Conservation (phyloP, 1,140 invertebrate genomes). For the Pseudachorutes palmiensis region DNA sequence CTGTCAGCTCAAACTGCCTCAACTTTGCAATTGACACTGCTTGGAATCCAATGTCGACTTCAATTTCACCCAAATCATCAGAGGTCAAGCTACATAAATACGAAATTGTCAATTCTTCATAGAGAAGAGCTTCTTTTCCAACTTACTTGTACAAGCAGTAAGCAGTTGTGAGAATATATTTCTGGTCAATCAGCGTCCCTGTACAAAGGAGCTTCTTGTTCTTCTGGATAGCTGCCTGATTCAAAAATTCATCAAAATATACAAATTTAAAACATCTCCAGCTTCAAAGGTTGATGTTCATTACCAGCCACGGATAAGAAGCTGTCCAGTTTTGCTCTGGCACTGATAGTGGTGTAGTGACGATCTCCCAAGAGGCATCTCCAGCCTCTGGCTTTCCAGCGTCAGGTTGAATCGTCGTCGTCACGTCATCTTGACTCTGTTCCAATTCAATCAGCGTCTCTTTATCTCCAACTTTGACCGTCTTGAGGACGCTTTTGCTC, state of each 20-base stretch:
- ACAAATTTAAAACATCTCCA: not conserved
- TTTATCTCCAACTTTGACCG: too few relatives aligned
- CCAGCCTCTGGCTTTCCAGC: too few relatives aligned
- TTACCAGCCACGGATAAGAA: constrained; percentile 33
- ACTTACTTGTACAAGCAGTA: constrained; percentile 28
- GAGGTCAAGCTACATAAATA: constrained; percentile 13
- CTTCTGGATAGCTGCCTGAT: constrained; percentile 22
- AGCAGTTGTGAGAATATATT: constrained; percentile 23
- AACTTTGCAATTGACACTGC: not conserved
- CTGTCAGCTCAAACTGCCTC: constrained; percentile 8
- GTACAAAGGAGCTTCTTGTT: constrained; percentile 18
- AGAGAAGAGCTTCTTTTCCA: not conserved
- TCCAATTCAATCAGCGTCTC: too few relatives aligned
- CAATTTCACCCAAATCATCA: constrained; percentile 25
- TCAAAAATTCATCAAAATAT: not conserved
- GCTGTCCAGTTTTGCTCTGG: too few relatives aligned
- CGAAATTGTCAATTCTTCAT: not conserved
- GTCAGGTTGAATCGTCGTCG: too few relatives aligned
- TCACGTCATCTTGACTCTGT: too few relatives aligned
- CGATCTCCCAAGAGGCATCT: too few relatives aligned
- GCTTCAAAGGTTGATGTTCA: not conserved
- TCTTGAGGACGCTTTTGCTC: too few relatives aligned
- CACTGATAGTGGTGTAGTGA: too few relatives aligned
- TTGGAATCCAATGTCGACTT: constrained; percentile 26
- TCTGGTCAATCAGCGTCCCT: constrained; percentile 23